These are phyloP conservation scores for Acropora yongei DNA, from an alignment of 64 coral and sea anemone species.

Conservation along the genomic window DNA sequence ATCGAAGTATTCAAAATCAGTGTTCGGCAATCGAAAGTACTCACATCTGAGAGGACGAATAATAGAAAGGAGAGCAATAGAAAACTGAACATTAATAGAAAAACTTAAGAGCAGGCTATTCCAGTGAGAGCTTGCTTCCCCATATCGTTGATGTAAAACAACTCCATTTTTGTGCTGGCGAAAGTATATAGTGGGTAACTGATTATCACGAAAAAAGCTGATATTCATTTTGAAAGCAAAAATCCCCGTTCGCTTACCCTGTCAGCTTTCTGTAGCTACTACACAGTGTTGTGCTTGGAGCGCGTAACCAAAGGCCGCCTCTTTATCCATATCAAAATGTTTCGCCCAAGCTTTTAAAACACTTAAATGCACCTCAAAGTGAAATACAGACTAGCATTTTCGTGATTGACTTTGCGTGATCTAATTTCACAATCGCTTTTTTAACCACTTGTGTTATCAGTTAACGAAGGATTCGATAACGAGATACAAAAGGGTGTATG, in stretches of 20 bases:
- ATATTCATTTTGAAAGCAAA: not conserved
- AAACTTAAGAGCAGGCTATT: no score
- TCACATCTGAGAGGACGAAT: no score
- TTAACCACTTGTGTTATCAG: conserved; percentile 10
- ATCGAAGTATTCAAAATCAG: no score
- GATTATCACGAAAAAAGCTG: no score
- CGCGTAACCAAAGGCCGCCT: not conserved
- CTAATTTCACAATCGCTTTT: not conserved
- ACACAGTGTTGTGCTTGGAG: not conserved
- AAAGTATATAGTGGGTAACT: no score
- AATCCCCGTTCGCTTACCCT: not conserved
- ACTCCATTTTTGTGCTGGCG: no score
- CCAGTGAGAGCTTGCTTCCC: no score
- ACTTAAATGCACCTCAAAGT: not conserved
- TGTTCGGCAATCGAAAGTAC: no score
- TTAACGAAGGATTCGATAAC: not conserved
- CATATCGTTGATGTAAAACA: no score
- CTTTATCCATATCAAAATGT: not conserved
- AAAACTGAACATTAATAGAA: no score
- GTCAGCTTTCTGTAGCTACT: not conserved
- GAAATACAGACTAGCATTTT: not conserved
- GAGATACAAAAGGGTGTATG: not conserved
- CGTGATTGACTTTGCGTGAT: conserved; percentile 10
- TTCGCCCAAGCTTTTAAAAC: not conserved
- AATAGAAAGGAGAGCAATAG: no score